Evolutionary conservation across 2,888 invertebrate species (phyloP).

Genomic region (Drosophila paramelanica): DNA sequence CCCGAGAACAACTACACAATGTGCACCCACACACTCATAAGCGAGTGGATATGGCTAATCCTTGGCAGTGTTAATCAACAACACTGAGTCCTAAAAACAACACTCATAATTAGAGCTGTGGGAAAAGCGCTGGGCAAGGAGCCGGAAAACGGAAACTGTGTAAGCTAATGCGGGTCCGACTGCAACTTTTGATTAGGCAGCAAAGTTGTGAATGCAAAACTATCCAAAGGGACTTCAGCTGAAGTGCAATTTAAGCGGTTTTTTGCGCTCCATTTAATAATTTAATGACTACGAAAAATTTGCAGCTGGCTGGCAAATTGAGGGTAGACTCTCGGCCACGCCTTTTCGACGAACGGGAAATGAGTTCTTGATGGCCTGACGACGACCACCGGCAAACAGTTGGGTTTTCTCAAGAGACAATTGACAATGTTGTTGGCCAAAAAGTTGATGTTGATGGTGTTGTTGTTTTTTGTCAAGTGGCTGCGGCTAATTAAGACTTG

Average conservation of each 20-base stretch:
- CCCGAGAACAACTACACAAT: conserved; percentile 1
- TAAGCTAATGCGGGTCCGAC: conserved; percentile 32
- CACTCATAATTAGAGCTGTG: conserved; percentile 43
- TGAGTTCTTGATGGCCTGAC: conserved; percentile 71
- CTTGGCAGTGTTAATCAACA: conserved; percentile 42
- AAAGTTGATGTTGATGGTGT: conserved; percentile 41
- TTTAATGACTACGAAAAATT: conserved; percentile 57
- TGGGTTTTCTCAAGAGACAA: conserved; percentile 9
- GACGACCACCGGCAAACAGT: conserved; percentile 32
- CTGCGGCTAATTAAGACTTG: conserved; percentile 62
- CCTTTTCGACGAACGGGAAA: conserved; percentile 49
- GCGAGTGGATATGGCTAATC: conserved; percentile 19
- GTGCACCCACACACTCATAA: conserved; percentile 26
- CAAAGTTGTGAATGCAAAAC: conserved; percentile 23
- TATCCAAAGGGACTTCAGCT: neutral
- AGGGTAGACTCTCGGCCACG: conserved; percentile 14
- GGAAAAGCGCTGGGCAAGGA: conserved; percentile 14
- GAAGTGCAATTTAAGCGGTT: conserved; percentile 14
- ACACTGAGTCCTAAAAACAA: conserved; percentile 12
- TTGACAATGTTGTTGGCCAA: conserved; percentile 28
- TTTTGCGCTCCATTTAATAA: conserved; percentile 68
- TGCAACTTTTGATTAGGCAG: conserved; percentile 61
- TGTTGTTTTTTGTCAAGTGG: conserved; percentile 44
- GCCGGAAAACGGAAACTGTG: conserved; percentile 20
- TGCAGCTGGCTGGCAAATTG: conserved; percentile 13